Conservation (phyloP, 2,888 invertebrate species). For the Colletes collaris region DNA sequence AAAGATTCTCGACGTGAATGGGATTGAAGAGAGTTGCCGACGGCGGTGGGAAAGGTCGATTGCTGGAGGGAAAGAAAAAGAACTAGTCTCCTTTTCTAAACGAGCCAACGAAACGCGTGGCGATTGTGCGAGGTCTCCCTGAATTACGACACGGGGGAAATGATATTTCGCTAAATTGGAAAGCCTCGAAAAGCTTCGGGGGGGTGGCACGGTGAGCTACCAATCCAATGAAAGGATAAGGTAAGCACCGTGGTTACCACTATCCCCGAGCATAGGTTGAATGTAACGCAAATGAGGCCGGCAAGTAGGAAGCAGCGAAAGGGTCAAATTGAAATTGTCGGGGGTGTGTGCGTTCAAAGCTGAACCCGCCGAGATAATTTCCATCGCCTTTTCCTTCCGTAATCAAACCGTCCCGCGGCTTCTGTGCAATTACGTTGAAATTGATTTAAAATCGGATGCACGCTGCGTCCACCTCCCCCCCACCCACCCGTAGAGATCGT, state of each 20-base stretch:
- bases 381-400: conserved; percentile 50
- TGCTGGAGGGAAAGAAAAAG: background rate
- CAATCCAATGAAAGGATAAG: conserved; percentile 46
- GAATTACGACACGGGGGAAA: background rate
- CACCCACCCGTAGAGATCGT: background rate
- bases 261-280: conserved; percentile 32
- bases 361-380: conserved; percentile 40
- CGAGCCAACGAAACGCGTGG: background rate
- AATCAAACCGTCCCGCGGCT: conserved; percentile 49
- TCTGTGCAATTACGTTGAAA: conserved; percentile 50
- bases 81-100: background rate
- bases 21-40: too few species aligned
- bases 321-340: conserved; percentile 54
- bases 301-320: conserved; percentile 24
- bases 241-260: conserved; percentile 12
- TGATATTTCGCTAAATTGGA: conserved; percentile 28
- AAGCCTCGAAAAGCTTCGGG: conserved; percentile 1
- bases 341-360: conserved; percentile 20
- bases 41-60: background rate
- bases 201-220: background rate
- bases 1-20: too few species aligned
- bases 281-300: conserved; percentile 37
- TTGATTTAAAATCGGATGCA: conserved; percentile 53
- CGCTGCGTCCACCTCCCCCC: background rate
- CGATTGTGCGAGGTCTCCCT: background rate